Evolutionary conservation across 2,888 invertebrate genomes (phyloP), one percentile per base, ranked within the genome.

Genomic region (Abrostola triplasia): DNA sequence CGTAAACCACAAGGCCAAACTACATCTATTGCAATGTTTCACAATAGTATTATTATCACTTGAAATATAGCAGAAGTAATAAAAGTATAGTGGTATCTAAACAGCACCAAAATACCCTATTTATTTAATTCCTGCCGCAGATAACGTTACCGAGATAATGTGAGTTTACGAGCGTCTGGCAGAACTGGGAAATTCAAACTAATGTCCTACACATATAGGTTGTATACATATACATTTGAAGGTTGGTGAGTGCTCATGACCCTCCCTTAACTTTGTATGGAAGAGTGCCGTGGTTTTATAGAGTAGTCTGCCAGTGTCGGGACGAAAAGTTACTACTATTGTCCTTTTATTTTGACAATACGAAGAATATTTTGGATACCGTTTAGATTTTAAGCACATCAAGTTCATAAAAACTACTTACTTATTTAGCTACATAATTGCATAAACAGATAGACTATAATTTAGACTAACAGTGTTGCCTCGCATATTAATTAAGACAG

Each of bases 241-340:
- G 62, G 72, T 66, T 62, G 47, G 47, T 47, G 53, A 73, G 67
- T 73, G 55, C 73, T 66, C 63, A 64, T 69, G 61, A 57, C 65
- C 62, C 62, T 53, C 62, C 59, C 68, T 63, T 59, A 71, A 68
- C 68, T 58, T 58, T 65, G 59, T 60, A 67, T 74, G 53, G 61
- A 69, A 63, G 73, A 63, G 69, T 65, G 65, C 65, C 50, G 53
- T 48, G 53, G 72, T 69, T 61, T 75, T 71, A 61, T 52, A 52
- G 51, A 24, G 24, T 75, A 59, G 64, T 57, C 64, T 11, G 44
- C 51, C 59, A 47, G 49, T 62, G 52, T 57, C 55, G 61, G 48
- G 54, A 57, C 73, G 73, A 66, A 68, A 58, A 63, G 13, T 69
- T 63, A 48, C 56, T 59, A 58, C 52, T 57, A 66, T 67, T 64